These are phyloP conservation scores for Pterostichus niger DNA, from an alignment of 2,888 invertebrate species.

Conservation along the genomic window DNA sequence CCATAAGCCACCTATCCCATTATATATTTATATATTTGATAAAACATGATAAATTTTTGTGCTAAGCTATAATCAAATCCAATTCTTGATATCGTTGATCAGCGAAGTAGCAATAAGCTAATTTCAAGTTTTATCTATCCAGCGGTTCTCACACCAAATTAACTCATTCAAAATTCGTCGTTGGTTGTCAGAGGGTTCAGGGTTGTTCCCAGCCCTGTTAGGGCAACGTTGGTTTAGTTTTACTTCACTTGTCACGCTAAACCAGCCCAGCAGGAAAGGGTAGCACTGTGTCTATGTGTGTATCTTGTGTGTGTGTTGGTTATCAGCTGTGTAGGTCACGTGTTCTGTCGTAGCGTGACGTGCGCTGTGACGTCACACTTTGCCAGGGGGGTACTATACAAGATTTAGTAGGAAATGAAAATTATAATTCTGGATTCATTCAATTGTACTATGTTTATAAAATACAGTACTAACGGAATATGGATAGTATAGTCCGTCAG, in stretches of 20 bases:
- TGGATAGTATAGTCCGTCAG: too few species aligned
- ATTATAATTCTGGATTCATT: too few species aligned
- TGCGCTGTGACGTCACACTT: conserved; percentile 64
- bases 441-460: too few species aligned
- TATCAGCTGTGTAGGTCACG: conserved; percentile 68
- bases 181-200: conserved; percentile 3
- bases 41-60: too few species aligned
- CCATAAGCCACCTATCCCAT: too few species aligned
- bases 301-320: conserved; percentile 44
- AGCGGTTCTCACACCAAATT: conserved; percentile 22
- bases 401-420: too few species aligned
- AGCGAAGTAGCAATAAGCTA: background rate
- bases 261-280: background rate
- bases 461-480: too few species aligned
- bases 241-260: conserved; percentile 34
- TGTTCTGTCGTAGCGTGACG: conserved; percentile 64
- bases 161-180: conserved; percentile 8
- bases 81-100: background rate
- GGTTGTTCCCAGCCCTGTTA: background rate
- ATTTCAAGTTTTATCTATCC: conserved; percentile 11
- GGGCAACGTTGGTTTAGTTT: conserved; percentile 6
- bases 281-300: conserved; percentile 1
- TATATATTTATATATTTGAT: too few species aligned
- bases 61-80: too few species aligned
- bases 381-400: background rate